phyloP scores from a whole-genome alignment of 2,888 invertebrate species.

The Parthenolecanium corni region DNA sequence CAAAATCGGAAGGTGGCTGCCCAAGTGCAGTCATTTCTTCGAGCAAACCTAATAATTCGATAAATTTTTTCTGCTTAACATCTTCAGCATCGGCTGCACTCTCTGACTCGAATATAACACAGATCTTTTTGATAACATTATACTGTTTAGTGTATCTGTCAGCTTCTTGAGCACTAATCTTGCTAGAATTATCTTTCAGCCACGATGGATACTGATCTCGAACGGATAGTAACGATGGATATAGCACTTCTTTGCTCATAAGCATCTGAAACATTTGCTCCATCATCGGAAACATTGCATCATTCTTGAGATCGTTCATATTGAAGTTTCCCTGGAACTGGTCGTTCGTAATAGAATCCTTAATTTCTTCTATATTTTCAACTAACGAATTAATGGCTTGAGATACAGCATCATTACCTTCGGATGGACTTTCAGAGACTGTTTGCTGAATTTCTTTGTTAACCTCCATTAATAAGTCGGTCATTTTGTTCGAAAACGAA shows the following conservation, averaged over 20 bases:
- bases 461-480: slow-evolving; percentile 5
- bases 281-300: slow-evolving; percentile 28
- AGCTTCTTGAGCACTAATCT: slow-evolving; percentile 21
- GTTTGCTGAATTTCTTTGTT: not conserved
- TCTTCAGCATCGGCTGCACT: slow-evolving; percentile 25
- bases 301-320: slow-evolving; percentile 21
- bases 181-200: slow-evolving; percentile 28
- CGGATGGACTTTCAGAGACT: not conserved
- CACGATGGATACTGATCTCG: slow-evolving; percentile 30
- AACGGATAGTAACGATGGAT: slow-evolving; percentile 29
- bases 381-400: slow-evolving; percentile 14
- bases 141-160: slow-evolving; percentile 19
- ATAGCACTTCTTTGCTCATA: slow-evolving; percentile 30
- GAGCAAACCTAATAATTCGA: slow-evolving; percentile 29
- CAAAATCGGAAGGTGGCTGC: slow-evolving; percentile 29
- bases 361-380: slow-evolving; percentile 18
- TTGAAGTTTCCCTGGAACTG: slow-evolving; percentile 24
- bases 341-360: slow-evolving; percentile 5
- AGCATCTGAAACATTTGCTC: slow-evolving; percentile 30
- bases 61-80: slow-evolving; percentile 26
- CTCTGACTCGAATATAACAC: slow-evolving; percentile 14
- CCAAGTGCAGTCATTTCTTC: slow-evolving; percentile 31
- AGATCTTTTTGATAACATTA: slow-evolving; percentile 17
- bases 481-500: slow-evolving; percentile 13
- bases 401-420: not conserved